Percentiles rank a stretch among this genome's conserved stretches.
phyloP scores from a whole-genome alignment of 2,113 vertebrate species.

The Leiothrix lutea region DNA sequence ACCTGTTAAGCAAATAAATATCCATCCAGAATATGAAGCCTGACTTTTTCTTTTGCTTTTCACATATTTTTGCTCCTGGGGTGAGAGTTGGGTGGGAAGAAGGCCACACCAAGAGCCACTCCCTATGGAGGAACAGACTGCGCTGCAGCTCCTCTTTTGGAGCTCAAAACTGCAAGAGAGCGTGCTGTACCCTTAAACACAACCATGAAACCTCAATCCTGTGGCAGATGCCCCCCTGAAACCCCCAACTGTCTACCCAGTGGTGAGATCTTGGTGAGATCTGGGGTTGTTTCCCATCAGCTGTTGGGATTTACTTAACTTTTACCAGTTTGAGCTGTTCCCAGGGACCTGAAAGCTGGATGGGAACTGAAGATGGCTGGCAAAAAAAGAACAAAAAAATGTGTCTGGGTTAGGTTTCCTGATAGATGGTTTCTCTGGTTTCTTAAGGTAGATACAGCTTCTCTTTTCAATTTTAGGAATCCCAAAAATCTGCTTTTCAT shows the following conservation, averaged over 20 bases:
- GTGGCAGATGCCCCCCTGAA: neutral
- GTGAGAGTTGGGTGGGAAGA: neutral
- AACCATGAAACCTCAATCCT: neutral
- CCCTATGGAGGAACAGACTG: neutral
- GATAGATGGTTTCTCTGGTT: neutral
- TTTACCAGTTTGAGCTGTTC: neutral
- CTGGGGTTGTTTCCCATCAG: neutral
- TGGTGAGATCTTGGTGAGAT: neutral
- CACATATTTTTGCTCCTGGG: constrained; percentile 18
- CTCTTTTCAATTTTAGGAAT: neutral
- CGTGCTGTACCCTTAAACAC: neutral
- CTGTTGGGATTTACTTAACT: neutral
- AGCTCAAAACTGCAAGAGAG: neutral
- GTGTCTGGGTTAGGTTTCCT: neutral
- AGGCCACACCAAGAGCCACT: neutral
- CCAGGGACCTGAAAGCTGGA: neutral
- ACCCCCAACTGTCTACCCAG: fast-evolving
- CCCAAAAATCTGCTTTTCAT: neutral
- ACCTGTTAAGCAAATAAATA: constrained; percentile 63
- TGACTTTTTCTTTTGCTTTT: constrained; percentile 45
- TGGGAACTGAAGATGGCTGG: neutral
- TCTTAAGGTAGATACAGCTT: fast-evolving
- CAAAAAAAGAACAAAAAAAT: neutral
- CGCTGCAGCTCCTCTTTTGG: neutral
- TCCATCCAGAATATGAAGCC: constrained; percentile 53